Conservation (phyloP, 1,140 invertebrate genomes). For the Drosophila rhopaloa region DNA sequence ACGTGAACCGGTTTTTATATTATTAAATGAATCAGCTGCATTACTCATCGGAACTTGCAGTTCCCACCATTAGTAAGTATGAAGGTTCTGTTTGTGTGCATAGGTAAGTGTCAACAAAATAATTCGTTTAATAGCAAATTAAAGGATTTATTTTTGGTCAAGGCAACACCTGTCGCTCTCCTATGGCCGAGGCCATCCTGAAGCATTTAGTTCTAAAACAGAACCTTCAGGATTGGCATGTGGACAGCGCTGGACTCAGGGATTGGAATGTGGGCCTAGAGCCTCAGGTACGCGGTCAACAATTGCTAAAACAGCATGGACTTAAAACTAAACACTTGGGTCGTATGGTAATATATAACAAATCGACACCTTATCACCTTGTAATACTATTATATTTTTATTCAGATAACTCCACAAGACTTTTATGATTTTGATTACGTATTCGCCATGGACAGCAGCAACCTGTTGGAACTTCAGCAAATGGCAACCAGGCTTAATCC, state of each 20-base stretch:
- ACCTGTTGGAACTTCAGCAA: constrained; percentile 88
- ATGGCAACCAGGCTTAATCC: constrained; percentile 85
- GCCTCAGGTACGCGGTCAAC: constrained; percentile 90
- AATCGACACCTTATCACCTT: too few species aligned
- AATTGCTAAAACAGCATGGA: constrained; percentile 87
- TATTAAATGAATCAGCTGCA: constrained; percentile 24
- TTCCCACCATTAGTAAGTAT: constrained; percentile 31
- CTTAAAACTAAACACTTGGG: constrained; percentile 88
- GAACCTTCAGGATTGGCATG: constrained; percentile 89
- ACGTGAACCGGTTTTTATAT: constrained; percentile 39
- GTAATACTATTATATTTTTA: background rate
- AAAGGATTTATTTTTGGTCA: background rate
- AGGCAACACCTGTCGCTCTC: constrained; percentile 97
- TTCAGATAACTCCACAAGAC: constrained; percentile 89
- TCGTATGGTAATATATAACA: constrained; percentile 86
- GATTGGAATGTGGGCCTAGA: constrained; percentile 92
- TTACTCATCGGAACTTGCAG: constrained; percentile 20
- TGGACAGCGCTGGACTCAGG: constrained; percentile 94
- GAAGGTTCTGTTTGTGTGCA: constrained; percentile 78
- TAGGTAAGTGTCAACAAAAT: constrained; percentile 53
- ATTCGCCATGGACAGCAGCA: constrained; percentile 95
- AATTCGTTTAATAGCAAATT: constrained; percentile 2
- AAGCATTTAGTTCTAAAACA: constrained; percentile 88
- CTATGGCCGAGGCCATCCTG: constrained; percentile 96
- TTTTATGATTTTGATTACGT: constrained; percentile 93